phyloP scores from a whole-genome alignment of 2,797 vertebrate genomes.

The Clarias fuscus region DNA sequence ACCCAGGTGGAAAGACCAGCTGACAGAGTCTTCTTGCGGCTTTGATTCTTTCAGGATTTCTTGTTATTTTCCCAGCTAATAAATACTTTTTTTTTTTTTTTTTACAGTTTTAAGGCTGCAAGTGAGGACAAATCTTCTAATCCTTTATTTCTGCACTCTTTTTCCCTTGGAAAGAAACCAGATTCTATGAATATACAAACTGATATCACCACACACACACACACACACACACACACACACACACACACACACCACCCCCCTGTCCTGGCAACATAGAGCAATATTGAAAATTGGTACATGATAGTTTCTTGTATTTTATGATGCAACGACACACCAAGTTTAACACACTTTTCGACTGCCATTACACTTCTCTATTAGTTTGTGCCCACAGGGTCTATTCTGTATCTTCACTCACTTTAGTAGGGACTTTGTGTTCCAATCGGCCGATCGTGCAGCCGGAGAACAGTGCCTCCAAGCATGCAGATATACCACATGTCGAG shows the following conservation, averaged over 20 bases:
- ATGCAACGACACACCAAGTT: neutral
- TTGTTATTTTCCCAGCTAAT: neutral
- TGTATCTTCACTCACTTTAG: neutral
- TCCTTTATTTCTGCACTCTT: neutral
- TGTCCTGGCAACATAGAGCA: neutral
- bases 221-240: too few relatives aligned
- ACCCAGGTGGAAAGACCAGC: slow-evolving; percentile 3
- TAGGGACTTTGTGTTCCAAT: neutral
- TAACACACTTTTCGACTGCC: neutral
- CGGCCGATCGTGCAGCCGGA: neutral
- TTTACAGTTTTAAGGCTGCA: neutral
- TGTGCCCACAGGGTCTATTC: neutral
- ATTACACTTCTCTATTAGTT: neutral
- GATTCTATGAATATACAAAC: neutral
- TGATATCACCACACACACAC: neutral
- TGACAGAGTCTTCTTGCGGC: neutral
- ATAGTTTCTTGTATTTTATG: neutral
- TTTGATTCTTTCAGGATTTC: neutral
- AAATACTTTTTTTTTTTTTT: neutral
- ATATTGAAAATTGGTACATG: neutral
- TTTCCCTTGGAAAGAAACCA: neutral
- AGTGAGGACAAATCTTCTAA: neutral
- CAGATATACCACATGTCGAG: neutral
- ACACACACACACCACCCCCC: neutral
- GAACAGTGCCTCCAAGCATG: neutral